Evolutionary conservation across 2,113 vertebrate species (phyloP), one percentile per base, ranked within the genome.

Genomic region (Albula goreensis): DNA sequence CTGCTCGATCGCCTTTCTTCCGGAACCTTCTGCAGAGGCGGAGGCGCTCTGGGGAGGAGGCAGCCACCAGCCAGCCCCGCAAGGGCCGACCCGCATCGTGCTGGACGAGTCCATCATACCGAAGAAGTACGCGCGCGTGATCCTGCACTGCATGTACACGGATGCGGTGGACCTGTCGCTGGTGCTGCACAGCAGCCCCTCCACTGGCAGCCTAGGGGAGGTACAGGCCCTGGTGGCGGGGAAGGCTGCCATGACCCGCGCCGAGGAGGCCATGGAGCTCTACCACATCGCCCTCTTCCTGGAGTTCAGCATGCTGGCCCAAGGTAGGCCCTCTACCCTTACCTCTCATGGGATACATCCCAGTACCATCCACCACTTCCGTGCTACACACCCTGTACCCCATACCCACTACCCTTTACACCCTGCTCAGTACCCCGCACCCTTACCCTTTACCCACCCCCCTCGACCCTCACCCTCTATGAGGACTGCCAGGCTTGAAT

Each of bases 71-170:
- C 91, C 31, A 41, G 97, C 97, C 53, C 94, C 98, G 91, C 97
- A 97, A 91, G 98, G 97, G 84, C 97, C 98, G 85, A 98, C 98
- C 83, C 95, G 98, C 91, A 99, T 99, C 89, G 97, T 99, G 90
- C 90, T 99, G 90, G 98, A 99, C 91, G 98, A 99, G 90, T 98
- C 98, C 82, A 99, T 99, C 92, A 99, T 99, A 95, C 98, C 98
- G 91, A 97, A 98, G 93, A 99, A 99, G 93, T 99, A 99, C 0
- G 97, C 98, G 89, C 97, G 97, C 91, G 98, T 99, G 70, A 98
- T 99, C 93, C 96, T 99, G 91, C 97, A 99, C 95, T 99, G 98
- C 94, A 99, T 99, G 98, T 99, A 99, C 91, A 99, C 98, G 0
- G 98, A 99, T 80, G 90, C 92, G 70, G 98, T 99, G 89, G 98